Evolutionary conservation across 2,888 invertebrate genomes (phyloP).

Genomic region (Rhagium mordax): DNA sequence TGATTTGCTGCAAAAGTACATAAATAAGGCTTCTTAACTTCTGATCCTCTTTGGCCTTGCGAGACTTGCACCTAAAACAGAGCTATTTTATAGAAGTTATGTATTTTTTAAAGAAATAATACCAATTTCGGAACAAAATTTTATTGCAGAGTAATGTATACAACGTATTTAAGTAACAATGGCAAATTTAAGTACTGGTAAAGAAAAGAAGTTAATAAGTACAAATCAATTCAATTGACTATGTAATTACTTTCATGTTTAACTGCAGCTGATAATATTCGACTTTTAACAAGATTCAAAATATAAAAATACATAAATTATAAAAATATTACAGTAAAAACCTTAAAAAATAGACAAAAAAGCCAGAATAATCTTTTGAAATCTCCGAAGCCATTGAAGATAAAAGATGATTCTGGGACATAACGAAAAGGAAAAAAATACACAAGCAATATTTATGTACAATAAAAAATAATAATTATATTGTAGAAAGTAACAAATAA

Average conservation of each 20-base stretch:
- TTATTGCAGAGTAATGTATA: constrained; percentile 42
- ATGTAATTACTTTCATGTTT: not conserved
- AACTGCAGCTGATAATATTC: not conserved
- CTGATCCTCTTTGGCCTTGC: not conserved
- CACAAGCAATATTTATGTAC: constrained; percentile 1
- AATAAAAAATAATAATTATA: not conserved
- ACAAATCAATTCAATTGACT: not conserved
- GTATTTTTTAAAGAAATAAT: constrained; percentile 36
- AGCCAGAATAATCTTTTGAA: constrained; percentile 20
- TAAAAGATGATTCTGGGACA: constrained; percentile 26
- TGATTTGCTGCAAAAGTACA: constrained; percentile 26
- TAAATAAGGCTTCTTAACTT: not conserved
- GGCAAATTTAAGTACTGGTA: not conserved
- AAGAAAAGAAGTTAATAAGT: not conserved
- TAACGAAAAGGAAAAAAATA: constrained; percentile 16
- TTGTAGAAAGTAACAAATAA: not conserved
- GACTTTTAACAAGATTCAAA: not conserved
- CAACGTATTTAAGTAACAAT: constrained; percentile 17
- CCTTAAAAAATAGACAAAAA: not conserved
- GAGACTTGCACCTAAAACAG: constrained; percentile 40
- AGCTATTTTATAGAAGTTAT: constrained; percentile 35
- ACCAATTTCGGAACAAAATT: constrained; percentile 39
- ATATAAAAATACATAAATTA: not conserved
- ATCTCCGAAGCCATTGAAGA: not conserved
- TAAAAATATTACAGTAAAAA: not conserved